A percentile compares a stretch with the other conserved stretches of the same genome.
Conservation (phyloP, 2,113 vertebrate genomes). For the Willisornis vidua region DNA sequence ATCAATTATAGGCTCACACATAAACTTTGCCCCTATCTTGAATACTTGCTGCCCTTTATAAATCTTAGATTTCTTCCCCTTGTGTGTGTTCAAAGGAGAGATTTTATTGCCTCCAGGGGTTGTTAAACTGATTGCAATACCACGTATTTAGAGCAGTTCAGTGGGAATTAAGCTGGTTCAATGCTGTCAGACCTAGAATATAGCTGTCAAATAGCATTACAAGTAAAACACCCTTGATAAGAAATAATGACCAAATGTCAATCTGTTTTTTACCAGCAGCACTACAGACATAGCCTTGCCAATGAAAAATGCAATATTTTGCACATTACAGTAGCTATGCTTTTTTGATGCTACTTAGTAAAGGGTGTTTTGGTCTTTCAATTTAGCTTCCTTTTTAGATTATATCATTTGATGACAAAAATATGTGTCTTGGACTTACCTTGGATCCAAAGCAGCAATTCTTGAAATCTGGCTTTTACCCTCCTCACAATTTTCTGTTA, state of each 20-base stretch:
- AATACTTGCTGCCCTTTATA: slow-evolving; percentile 90
- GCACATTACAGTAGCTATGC: slow-evolving; percentile 59
- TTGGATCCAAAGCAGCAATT: background rate
- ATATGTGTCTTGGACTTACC: background rate
- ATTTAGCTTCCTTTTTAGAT: background rate
- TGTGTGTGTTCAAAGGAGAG: slow-evolving; percentile 94
- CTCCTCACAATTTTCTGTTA: background rate
- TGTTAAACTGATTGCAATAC: slow-evolving; percentile 97
- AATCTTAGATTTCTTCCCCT: slow-evolving; percentile 91
- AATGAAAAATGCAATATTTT: slow-evolving; percentile 76
- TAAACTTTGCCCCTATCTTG: slow-evolving; percentile 92
- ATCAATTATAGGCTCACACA: slow-evolving; percentile 91
- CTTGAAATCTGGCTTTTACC: background rate
- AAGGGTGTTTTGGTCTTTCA: slow-evolving; percentile 38
- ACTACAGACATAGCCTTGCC: slow-evolving; percentile 51
- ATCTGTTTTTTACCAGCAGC: slow-evolving; percentile 75
- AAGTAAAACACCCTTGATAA: slow-evolving; percentile 87
- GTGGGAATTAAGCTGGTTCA: slow-evolving; percentile 93
- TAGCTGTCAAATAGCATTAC: slow-evolving; percentile 95
- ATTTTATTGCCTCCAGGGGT: slow-evolving; percentile 91
- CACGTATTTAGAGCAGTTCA: slow-evolving; percentile 94
- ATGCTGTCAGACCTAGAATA: slow-evolving; percentile 90
- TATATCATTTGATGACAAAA: slow-evolving; percentile 29
- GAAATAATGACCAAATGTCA: slow-evolving; percentile 92
- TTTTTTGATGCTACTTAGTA: slow-evolving; percentile 47